Evolutionary conservation across 2,797 vertebrate species (phyloP), one percentile per base, ranked within the genome.

Genomic region (Anguilla megastoma): DNA sequence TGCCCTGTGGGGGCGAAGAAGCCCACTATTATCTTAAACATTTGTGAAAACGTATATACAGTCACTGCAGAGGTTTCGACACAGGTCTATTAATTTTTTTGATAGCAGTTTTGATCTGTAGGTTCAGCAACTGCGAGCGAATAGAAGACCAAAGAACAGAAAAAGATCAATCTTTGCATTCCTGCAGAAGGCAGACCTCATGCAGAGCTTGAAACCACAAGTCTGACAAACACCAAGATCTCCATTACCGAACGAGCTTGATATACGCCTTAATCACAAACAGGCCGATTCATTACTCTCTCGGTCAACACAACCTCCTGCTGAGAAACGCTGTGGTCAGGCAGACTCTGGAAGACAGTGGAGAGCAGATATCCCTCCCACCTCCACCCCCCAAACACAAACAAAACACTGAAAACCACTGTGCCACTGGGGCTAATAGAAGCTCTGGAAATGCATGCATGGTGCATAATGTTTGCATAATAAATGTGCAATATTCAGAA

Each of bases 211-310:
- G 10, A 54, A 45, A 85, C 18, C 9, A 58, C 27, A 36, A 56
- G 33, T 63, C 71, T 82, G 54, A 74, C 41, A 80, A 87, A 69
- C 27, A 58, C 30, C 36, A 41, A 33, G 50, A n/a, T 74, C 85
- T 60, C 74, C 74, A 76, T 84, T 24, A 54, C 69, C 50, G 80
- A 85, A 69, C 56, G 7, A 76, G 52, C 10, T 50, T 87, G 69
- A 66, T 79, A 89, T 85, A 30, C 24, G 21, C 82, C 54, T 66
- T 85, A 87, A 85, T 89, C 82, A 87, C 82, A 87, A 56, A 50
- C 54, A 10, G 45, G 24, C 36, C 48, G 86, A 52, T 66, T 54
- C 88, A 63, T 66, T 63, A 18, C 66, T 85, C 82, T n/a, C 60
- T 52, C 18, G 83, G 86, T 89, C 82, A 87, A 79, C 86, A 48